phyloP scores from a whole-genome alignment of 2,888 invertebrate genomes.

The Xestia xanthographa region DNA sequence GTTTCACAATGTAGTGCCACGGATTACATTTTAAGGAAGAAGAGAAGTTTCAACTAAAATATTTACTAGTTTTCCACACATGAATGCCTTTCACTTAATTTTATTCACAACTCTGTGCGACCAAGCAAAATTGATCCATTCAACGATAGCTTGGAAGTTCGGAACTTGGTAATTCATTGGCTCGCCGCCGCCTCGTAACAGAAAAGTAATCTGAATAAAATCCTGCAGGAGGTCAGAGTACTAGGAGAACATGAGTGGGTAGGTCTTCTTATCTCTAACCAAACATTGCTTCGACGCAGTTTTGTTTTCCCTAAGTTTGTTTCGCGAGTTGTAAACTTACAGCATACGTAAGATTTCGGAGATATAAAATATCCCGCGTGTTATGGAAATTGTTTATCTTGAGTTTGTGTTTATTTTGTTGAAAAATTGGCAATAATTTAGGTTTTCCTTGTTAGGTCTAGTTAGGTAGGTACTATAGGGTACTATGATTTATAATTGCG shows the following conservation, averaged over 20 bases:
- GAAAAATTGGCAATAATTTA: neutral
- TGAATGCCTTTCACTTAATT: constrained; percentile 21
- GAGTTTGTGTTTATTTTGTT: constrained; percentile 12
- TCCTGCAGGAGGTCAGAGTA: constrained; percentile 12
- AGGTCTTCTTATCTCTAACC: constrained; percentile 55
- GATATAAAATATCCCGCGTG: constrained; percentile 10
- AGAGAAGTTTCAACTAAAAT: neutral
- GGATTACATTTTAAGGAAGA: neutral
- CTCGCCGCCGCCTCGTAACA: constrained; percentile 25
- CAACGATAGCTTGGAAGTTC: constrained; percentile 29
- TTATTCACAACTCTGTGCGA: neutral
- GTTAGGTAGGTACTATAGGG: neutral
- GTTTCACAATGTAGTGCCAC: neutral
- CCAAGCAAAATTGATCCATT: constrained; percentile 24
- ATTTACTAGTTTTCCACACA: neutral
- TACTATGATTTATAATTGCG: neutral
- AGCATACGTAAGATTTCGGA: constrained; percentile 30
- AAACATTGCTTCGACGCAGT: constrained; percentile 57
- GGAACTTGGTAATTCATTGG: constrained; percentile 48
- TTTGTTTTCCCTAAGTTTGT: constrained; percentile 68
- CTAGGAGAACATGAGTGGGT: constrained; percentile 33
- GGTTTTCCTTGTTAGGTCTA: neutral
- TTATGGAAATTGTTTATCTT: constrained; percentile 7
- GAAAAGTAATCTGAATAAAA: constrained; percentile 53
- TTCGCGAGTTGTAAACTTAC: constrained; percentile 34